These are phyloP conservation scores for Trichoplusia ni DNA, from an alignment of 1,140 invertebrate genomes.

Conservation along the genomic window DNA sequence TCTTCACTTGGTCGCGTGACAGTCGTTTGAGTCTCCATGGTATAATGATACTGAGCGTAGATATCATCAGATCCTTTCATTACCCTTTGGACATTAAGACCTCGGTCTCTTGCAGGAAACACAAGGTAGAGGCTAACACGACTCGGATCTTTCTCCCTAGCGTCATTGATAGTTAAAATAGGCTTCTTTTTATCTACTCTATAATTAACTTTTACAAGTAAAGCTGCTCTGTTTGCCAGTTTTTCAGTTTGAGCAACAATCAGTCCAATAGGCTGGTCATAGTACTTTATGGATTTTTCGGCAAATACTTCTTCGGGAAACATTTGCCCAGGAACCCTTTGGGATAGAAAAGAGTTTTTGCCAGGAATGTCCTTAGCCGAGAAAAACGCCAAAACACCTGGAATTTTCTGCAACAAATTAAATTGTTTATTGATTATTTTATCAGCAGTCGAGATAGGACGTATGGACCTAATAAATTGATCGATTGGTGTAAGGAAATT, in stretches of 20 bases:
- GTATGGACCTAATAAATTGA: no score
- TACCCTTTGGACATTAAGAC: conserved; percentile 65
- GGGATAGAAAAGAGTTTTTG: conserved; percentile 82
- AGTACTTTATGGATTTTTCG: conserved; percentile 80
- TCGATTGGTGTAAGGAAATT: no score
- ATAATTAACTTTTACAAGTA: conserved; percentile 87
- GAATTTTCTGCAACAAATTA: conserved; percentile 63
- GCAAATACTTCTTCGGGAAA: conserved; percentile 77
- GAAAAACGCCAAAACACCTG: conserved; percentile 87
- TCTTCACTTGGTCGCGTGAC: conserved; percentile 84
- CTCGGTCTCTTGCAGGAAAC: conserved; percentile 51
- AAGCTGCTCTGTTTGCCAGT: conserved; percentile 84
- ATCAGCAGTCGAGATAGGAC: no score
- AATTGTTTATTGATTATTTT: neutral
- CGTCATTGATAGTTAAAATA: conserved; percentile 84
- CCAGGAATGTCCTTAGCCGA: conserved; percentile 89
- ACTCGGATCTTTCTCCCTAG: conserved; percentile 74
- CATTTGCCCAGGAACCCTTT: conserved; percentile 57
- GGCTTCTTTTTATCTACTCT: conserved; percentile 52
- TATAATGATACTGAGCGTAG: conserved; percentile 82
- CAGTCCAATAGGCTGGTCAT: conserved; percentile 89
- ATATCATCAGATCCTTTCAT: conserved; percentile 72
- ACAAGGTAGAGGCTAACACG: conserved; percentile 39
- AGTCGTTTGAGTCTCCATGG: conserved; percentile 85
- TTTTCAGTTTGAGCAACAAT: conserved; percentile 85